A percentile compares a stretch with the other conserved stretches of the same genome.
Evolutionary conservation across 1,140 invertebrate genomes (phyloP).

Genomic region (Apis cerana): DNA sequence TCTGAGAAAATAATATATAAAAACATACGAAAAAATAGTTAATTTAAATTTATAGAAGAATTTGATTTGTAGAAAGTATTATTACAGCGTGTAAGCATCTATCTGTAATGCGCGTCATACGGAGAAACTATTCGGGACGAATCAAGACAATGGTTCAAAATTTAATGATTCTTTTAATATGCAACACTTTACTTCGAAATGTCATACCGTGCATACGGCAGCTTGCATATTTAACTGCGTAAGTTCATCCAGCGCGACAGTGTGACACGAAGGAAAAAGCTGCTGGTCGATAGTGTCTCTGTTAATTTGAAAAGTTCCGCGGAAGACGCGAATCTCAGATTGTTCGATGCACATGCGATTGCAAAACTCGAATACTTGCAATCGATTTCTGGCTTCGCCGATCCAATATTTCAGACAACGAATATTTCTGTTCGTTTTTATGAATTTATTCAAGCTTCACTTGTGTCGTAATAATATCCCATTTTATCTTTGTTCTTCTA

Average conservation of each 20-base stretch:
- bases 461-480: no score
- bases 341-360: neutral
- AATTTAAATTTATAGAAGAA: no score
- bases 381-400: neutral
- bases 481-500: no score
- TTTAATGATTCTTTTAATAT: neutral
- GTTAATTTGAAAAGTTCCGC: slow-evolving; percentile 32
- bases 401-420: neutral
- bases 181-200: slow-evolving; percentile 1
- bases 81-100: no score
- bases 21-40: no score
- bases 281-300: neutral
- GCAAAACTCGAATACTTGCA: neutral
- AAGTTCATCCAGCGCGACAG: neutral
- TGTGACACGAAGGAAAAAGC: neutral
- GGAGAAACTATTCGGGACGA: neutral
- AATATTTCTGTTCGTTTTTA: no score
- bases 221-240: slow-evolving; percentile 18
- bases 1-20: no score
- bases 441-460: no score
- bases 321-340: slow-evolving; percentile 1
- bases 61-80: no score
- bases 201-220: neutral
- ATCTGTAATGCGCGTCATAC: no score
- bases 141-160: no score